Evolutionary conservation across 1,140 invertebrate species (phyloP).

Genomic region (Leptopilina clavipes): DNA sequence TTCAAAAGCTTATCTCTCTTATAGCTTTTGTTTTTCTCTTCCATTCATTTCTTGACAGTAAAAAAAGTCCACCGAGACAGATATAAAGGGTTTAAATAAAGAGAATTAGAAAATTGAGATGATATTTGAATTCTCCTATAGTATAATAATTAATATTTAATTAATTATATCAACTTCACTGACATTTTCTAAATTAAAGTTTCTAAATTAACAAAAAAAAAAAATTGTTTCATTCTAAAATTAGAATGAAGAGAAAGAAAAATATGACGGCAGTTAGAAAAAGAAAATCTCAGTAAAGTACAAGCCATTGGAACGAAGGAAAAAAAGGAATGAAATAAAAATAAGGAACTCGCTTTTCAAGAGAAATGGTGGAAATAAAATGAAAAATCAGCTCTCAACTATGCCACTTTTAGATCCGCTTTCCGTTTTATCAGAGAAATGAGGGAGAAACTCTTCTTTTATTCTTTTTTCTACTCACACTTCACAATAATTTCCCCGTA

Average conservation of each 20-base stretch:
- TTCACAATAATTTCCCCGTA: not conserved
- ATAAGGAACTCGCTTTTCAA: constrained; percentile 20
- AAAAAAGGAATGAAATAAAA: constrained; percentile 1
- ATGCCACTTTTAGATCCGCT: constrained; percentile 20
- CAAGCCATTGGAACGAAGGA: not conserved
- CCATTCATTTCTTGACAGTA: not conserved
- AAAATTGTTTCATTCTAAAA: too few species aligned
- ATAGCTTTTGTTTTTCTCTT: not conserved
- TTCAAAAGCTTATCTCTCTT: not conserved
- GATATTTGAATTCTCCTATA: too few species aligned
- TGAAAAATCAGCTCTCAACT: constrained; percentile 37
- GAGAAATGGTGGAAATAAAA: constrained; percentile 37
- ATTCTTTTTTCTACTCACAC: constrained; percentile 18
- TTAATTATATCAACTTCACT: too few species aligned
- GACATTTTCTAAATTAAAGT: too few species aligned
- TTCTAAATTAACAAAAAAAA: too few species aligned
- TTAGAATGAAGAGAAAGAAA: too few species aligned
- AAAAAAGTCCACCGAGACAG: not conserved
- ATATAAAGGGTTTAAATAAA: not conserved
- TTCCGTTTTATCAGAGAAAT: constrained; percentile 43
- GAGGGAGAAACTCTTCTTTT: constrained; percentile 33
- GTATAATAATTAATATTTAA: too few species aligned
- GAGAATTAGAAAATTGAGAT: not conserved
- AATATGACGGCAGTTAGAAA: too few species aligned
- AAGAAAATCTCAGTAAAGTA: not conserved